Conservation (phyloP, 2,113 vertebrate species). For the Thamnophis sirtalis region DNA sequence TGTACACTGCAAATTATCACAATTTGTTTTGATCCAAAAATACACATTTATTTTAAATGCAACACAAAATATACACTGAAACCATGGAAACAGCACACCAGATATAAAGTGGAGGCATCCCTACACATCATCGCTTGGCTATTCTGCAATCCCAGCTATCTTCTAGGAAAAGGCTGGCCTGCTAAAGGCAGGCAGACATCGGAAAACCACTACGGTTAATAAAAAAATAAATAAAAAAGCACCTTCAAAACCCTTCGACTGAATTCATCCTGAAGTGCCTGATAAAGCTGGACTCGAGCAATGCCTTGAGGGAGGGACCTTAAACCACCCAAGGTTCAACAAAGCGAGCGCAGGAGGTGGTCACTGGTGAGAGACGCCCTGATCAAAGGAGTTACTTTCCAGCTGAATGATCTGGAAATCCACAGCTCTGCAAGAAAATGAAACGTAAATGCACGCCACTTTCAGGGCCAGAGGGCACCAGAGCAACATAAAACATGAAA, state of each 20-base stretch:
- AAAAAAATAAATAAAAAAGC: neutral
- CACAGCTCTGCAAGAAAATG: slow-evolving; percentile 14
- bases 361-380: neutral
- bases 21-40: slow-evolving; percentile 6
- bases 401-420: neutral
- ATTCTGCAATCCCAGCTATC: neutral
- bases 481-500: neutral
- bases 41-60: slow-evolving; percentile 19
- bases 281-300: neutral
- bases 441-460: neutral
- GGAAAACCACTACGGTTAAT: neutral
- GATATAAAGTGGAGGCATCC: neutral
- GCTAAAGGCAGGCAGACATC: neutral
- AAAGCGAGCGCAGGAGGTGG: neutral
- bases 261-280: neutral
- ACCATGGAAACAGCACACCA: slow-evolving; percentile 19
- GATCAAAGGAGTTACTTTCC: neutral
- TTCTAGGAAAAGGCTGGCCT: neutral
- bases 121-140: neutral
- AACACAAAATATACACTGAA: neutral
- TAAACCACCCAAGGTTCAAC: neutral
- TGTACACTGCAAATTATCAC: neutral
- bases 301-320: neutral
- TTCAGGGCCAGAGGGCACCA: slow-evolving; percentile 10
- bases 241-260: neutral